phyloP scores from a whole-genome alignment of 35 echinoderm and acorn worm species.

The Apostichopus parvimensis region DNA sequence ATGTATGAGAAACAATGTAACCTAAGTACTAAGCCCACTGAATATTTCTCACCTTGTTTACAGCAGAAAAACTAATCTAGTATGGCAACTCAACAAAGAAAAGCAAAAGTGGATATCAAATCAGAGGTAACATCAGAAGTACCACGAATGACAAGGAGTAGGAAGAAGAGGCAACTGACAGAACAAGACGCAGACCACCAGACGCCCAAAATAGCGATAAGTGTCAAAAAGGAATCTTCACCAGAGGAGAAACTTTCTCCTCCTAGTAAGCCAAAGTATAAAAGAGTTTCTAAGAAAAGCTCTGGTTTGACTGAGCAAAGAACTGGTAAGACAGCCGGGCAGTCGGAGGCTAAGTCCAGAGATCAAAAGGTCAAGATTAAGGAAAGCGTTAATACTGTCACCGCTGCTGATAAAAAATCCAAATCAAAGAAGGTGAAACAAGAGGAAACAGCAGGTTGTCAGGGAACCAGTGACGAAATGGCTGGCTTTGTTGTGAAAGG shows the following conservation, averaged over 20 bases:
- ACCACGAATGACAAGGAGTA: background rate
- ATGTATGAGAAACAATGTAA: too few relatives aligned
- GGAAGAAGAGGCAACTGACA: background rate
- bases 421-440: background rate
- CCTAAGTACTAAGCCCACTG: too few relatives aligned
- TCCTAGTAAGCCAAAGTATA: background rate
- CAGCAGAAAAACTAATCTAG: too few relatives aligned
- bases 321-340: background rate
- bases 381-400: background rate
- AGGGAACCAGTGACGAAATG: background rate
- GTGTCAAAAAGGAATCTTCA: background rate
- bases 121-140: background rate
- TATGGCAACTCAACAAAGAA: background rate
- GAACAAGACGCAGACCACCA: background rate
- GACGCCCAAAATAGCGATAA: background rate
- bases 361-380: background rate
- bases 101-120: background rate
- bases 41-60: too few relatives aligned
- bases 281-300: background rate
- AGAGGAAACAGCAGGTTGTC: background rate
- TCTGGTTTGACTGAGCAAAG: background rate
- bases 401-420: background rate
- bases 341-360: background rate
- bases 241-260: background rate
- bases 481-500: constrained; percentile 37